Conservation (phyloP, 1,140 invertebrate genomes). For the Bombus pyrosoma region DNA sequence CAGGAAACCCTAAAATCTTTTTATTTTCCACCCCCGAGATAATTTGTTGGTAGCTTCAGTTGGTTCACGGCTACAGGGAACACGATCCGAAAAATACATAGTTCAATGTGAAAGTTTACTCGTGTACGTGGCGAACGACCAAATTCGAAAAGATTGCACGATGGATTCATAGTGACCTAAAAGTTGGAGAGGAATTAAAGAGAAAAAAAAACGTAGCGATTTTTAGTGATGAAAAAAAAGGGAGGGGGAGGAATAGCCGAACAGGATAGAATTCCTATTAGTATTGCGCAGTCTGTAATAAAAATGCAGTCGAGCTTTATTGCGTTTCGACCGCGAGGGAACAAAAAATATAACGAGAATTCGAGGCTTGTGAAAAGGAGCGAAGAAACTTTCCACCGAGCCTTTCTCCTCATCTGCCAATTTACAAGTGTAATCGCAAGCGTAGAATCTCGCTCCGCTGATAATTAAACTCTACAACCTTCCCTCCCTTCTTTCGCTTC, state of each 20-base stretch:
- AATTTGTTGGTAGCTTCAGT: background rate
- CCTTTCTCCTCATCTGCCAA: background rate
- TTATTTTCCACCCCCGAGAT: background rate
- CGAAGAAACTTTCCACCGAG: background rate
- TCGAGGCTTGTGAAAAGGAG: background rate
- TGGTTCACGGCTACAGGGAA: background rate
- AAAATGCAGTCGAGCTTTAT: conserved; percentile 59
- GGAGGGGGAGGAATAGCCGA: conserved; percentile 18
- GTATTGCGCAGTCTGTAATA: conserved; percentile 54
- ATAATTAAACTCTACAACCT: background rate
- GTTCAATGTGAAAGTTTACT: no score
- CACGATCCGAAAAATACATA: no score
- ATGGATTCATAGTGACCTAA: no score
- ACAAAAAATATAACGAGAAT: conserved; percentile 28
- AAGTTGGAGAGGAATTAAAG: background rate
- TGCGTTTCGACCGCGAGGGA: conserved; percentile 17
- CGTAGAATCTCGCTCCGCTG: background rate
- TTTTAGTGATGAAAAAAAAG: background rate
- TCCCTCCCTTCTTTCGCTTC: background rate
- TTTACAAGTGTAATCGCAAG: background rate
- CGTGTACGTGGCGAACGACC: no score
- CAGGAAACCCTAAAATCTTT: background rate
- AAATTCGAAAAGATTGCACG: no score
- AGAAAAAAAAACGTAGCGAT: background rate
- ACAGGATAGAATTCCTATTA: conserved; percentile 56